A percentile compares a stretch with the other conserved stretches of the same genome.
phyloP scores from a whole-genome alignment of 2,888 invertebrate genomes.

The Plagodis pulveraria region DNA sequence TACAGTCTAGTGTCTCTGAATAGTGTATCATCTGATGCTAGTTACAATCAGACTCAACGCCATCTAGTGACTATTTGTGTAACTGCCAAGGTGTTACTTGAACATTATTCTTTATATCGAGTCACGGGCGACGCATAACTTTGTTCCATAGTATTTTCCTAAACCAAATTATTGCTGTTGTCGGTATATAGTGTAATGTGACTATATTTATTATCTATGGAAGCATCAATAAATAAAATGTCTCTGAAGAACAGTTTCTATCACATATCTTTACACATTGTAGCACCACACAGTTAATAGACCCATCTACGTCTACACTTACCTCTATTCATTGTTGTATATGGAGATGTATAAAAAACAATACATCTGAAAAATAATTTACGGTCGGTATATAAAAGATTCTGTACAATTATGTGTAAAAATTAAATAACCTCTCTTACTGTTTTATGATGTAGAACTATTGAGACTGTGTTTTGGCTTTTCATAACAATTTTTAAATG shows the following conservation, averaged over 20 bases:
- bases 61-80: neutral
- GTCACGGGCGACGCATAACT: neutral
- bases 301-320: slow-evolving; percentile 81
- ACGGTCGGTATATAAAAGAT: slow-evolving; percentile 81
- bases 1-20: no score
- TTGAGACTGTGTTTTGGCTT: slow-evolving; percentile 80
- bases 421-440: slow-evolving; percentile 83
- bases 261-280: slow-evolving; percentile 83
- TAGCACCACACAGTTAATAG: slow-evolving; percentile 85
- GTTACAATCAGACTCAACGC: neutral
- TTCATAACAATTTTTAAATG: slow-evolving; percentile 68
- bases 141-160: slow-evolving; percentile 44
- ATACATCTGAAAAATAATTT: slow-evolving; percentile 84
- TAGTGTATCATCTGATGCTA: no score
- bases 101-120: neutral
- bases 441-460: slow-evolving; percentile 75
- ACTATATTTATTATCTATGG: slow-evolving; percentile 77
- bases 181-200: slow-evolving; percentile 67
- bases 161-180: slow-evolving; percentile 76
- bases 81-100: no score
- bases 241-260: slow-evolving; percentile 83
- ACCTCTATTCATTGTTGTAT: slow-evolving; percentile 82
- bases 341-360: slow-evolving; percentile 83
- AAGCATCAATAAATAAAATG: slow-evolving; percentile 83
- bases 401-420: slow-evolving; percentile 81